Conservation (phyloP, 2,797 vertebrate species). For the Phataginus tricuspis region DNA sequence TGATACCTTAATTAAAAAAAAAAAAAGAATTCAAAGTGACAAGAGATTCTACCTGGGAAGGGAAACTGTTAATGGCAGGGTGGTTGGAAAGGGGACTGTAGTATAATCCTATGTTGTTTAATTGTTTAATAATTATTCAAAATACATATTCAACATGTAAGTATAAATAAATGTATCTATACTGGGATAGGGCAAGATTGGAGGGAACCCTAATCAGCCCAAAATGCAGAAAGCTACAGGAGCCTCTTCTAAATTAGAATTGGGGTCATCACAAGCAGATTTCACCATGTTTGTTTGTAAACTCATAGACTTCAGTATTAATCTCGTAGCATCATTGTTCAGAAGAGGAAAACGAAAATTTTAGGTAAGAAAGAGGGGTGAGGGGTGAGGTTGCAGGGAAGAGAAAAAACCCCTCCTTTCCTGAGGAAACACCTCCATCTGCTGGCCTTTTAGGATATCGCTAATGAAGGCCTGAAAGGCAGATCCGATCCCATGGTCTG, state of each 20-base stretch:
- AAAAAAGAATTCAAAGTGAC: slow-evolving; percentile 1
- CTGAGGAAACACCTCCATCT: slow-evolving; percentile 62
- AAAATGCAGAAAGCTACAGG: not conserved
- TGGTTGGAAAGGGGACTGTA: not conserved
- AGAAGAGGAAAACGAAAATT: not conserved
- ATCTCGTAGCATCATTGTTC: slow-evolving; percentile 18
- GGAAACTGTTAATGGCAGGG: not conserved
- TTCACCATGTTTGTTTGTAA: slow-evolving; percentile 24
- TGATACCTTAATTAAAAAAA: too few species aligned
- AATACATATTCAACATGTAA: not conserved
- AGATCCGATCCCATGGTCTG: not conserved
- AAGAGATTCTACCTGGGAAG: not conserved
- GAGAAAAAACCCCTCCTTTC: not conserved
- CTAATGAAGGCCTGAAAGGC: not conserved
- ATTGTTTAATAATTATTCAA: slow-evolving; percentile 6
- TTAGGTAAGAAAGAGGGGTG: not conserved
- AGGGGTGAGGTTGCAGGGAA: rapidly evolving
- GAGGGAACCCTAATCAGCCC: not conserved
- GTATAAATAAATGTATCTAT: not conserved
- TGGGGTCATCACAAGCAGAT: not conserved
- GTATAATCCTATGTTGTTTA: not conserved
- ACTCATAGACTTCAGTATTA: not conserved
- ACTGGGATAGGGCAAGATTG: not conserved
- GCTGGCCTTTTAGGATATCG: slow-evolving; percentile 59
- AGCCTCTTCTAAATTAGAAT: not conserved